phyloP scores from a whole-genome alignment of 2,888 invertebrate species.

The Caenorhabditis panamensis region DNA sequence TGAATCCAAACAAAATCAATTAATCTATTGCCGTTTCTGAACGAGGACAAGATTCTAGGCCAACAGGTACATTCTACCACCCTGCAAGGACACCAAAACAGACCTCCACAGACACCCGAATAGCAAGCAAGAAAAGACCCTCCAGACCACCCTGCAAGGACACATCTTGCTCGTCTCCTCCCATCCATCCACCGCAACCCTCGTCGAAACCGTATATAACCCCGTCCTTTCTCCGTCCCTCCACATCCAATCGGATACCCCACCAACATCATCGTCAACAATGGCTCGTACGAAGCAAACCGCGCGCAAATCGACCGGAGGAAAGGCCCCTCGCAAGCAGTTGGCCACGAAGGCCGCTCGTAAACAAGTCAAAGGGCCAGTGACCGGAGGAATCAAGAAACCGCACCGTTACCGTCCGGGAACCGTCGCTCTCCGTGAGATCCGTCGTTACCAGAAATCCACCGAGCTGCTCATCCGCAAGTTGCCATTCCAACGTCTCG shows the following conservation, averaged over 20 bases:
- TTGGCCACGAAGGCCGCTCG: slow-evolving; percentile 84
- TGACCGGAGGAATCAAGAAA: slow-evolving; percentile 89
- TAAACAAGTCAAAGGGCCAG: slow-evolving; percentile 92
- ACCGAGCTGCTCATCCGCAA: slow-evolving; percentile 83
- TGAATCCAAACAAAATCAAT: too few species aligned
- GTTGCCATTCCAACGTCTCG: slow-evolving; percentile 61
- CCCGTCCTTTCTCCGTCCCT: neutral
- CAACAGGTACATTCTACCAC: too few species aligned
- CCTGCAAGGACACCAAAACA: too few species aligned
- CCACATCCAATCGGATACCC: neutral
- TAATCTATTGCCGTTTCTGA: too few species aligned
- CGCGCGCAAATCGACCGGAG: slow-evolving; percentile 72
- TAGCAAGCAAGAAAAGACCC: neutral
- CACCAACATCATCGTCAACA: too few species aligned
- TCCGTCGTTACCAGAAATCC: slow-evolving; percentile 95
- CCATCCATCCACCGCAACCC: neutral
- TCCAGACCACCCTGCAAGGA: neutral
- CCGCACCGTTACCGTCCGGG: slow-evolving; percentile 94
- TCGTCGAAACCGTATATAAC: too few species aligned
- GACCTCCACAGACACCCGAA: too few species aligned
- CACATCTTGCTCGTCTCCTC: neutral
- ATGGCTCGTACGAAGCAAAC: slow-evolving; percentile 73
- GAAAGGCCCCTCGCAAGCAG: slow-evolving; percentile 71
- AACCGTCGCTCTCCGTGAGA: slow-evolving; percentile 95
- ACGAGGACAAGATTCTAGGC: too few species aligned